phyloP scores from a whole-genome alignment of 2,113 vertebrate genomes.

The Tinamus guttatus region DNA sequence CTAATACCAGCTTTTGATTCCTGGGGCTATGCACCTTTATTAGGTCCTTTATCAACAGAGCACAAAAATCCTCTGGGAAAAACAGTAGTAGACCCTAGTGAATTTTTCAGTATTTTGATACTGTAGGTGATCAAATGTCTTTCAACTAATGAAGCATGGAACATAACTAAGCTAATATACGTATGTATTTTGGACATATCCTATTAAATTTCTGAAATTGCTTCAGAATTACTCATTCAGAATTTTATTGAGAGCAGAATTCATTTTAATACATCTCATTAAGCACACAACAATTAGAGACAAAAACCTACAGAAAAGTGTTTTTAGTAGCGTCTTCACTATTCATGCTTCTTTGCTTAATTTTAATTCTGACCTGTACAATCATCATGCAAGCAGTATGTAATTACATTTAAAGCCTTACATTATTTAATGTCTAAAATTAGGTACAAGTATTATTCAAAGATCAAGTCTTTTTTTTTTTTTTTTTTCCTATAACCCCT shows the following conservation, averaged over 20 bases:
- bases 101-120: background rate
- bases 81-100: rapidly evolving
- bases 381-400: background rate
- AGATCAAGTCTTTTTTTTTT: background rate
- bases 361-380: background rate
- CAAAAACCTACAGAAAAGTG: background rate
- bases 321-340: background rate
- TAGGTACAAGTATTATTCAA: background rate
- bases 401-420: background rate
- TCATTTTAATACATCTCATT: background rate
- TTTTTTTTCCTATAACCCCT: background rate
- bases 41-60: background rate
- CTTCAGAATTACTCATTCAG: too few species aligned
- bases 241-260: background rate
- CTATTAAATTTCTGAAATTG: background rate
- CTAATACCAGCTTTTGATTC: background rate
- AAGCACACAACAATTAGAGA: background rate
- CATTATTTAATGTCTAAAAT: background rate
- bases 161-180: background rate
- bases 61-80: background rate
- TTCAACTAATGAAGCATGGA: background rate
- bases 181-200: background rate
- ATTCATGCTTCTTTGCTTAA: background rate
- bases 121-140: background rate
- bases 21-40: background rate